Conservation (phyloP, 2,113 vertebrate species). For the Anarrhichthys ocellatus region DNA sequence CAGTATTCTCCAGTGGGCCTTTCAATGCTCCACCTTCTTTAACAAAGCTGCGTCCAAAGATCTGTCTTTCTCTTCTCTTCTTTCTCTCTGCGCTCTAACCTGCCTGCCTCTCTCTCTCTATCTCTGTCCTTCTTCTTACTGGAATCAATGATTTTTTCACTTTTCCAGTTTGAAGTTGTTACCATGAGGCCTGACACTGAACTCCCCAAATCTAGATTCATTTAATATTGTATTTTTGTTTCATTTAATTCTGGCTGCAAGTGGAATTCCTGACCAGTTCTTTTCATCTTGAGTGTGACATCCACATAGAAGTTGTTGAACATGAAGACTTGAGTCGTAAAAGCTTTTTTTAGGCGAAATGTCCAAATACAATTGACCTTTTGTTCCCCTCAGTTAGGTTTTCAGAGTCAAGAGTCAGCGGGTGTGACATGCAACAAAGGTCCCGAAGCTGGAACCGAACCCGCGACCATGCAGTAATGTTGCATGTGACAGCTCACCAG, state of each 20-base stretch:
- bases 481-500: not conserved
- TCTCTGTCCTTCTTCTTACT: not conserved
- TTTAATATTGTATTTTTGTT: not conserved
- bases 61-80: conserved; percentile 10
- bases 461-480: not conserved
- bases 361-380: not conserved
- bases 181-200: not conserved
- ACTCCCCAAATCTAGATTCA: not conserved
- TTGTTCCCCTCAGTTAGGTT: not conserved
- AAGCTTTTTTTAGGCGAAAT: not conserved
- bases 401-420: not conserved
- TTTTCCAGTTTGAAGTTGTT: not conserved
- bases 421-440: not conserved
- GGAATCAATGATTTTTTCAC: not conserved
- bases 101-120: not conserved
- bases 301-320: not conserved
- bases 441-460: not conserved
- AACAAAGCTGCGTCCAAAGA: conserved; percentile 53
- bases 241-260: not conserved
- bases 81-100: conserved; percentile 1
- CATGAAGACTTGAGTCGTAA: not conserved
- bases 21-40: conserved; percentile 66
- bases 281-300: not conserved
- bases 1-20: conserved; percentile 67
- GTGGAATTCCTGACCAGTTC: not conserved